These are phyloP conservation scores for Sebastes elongatus DNA, from an alignment of 2,797 vertebrate species.

Conservation along the genomic window DNA sequence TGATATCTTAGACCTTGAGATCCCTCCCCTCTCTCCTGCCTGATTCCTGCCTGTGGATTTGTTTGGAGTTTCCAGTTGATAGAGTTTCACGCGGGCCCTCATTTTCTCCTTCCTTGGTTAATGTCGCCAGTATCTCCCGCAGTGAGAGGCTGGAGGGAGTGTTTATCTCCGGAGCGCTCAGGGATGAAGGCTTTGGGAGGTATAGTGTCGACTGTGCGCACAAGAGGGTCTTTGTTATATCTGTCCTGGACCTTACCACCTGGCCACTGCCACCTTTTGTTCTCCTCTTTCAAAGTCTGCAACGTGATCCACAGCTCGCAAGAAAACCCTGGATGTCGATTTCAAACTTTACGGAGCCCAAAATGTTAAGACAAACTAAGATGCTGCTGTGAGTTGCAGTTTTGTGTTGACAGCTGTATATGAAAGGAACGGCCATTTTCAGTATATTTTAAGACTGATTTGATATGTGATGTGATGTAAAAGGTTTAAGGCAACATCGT, in stretches of 20 bases:
- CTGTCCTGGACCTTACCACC: constrained; percentile 62
- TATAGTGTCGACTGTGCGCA: constrained; percentile 48
- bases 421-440: neutral
- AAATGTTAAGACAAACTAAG: neutral
- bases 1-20: constrained; percentile 11
- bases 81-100: constrained; percentile 54
- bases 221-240: constrained; percentile 76
- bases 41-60: constrained; percentile 39
- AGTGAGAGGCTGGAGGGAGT: constrained; percentile 33
- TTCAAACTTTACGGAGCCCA: neutral
- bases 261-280: constrained; percentile 69
- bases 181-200: constrained; percentile 62
- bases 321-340: constrained; percentile 17
- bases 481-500: neutral
- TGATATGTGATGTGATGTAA: neutral
- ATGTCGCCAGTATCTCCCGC: constrained; percentile 48
- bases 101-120: constrained; percentile 45
- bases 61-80: constrained; percentile 61
- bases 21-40: neutral
- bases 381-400: neutral
- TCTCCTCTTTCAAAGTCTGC: constrained; percentile 60
- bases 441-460: neutral
- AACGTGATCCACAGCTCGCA: constrained; percentile 48
- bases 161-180: constrained; percentile 59
- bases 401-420: neutral